These are phyloP conservation scores for Linnaemya vulpina DNA, from an alignment of 2,888 invertebrate species.

Conservation along the genomic window DNA sequence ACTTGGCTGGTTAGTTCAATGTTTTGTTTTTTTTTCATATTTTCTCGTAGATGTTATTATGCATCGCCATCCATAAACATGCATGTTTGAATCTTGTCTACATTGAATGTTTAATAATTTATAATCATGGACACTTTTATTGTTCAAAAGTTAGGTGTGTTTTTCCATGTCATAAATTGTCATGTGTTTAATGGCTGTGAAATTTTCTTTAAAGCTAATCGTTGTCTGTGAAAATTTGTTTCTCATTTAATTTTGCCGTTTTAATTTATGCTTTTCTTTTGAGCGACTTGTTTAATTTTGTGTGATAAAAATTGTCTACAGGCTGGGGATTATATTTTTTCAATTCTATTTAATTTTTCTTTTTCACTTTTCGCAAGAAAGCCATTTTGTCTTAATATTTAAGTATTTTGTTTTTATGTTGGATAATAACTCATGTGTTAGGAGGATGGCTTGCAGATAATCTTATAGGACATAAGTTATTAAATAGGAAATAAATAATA, in stretches of 20 bases:
- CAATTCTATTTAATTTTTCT: not conserved
- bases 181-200: constrained; percentile 67
- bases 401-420: constrained; percentile 11
- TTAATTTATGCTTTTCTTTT: constrained; percentile 12
- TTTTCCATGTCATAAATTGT: constrained; percentile 69
- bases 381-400: constrained; percentile 17
- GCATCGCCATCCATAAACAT: constrained; percentile 23
- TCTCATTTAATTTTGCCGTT: constrained; percentile 6
- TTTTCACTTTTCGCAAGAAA: not conserved
- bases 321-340: not conserved
- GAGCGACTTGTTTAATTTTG: constrained; percentile 30
- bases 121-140: constrained; percentile 67
- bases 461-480: constrained; percentile 13
- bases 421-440: constrained; percentile 11
- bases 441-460: not conserved
- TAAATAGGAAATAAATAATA: constrained; percentile 3
- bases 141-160: constrained; percentile 64
- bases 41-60: constrained; percentile 13
- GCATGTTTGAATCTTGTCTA: constrained; percentile 59
- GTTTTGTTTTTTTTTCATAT: constrained; percentile 11
- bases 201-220: constrained; percentile 41
- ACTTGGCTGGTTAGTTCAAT: constrained; percentile 39
- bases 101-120: constrained; percentile 67
- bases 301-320: not conserved
- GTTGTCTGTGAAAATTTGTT: constrained; percentile 49